These are phyloP conservation scores for Drosophila lacicola DNA, from an alignment of 2,888 invertebrate genomes.

Conservation along the genomic window DNA sequence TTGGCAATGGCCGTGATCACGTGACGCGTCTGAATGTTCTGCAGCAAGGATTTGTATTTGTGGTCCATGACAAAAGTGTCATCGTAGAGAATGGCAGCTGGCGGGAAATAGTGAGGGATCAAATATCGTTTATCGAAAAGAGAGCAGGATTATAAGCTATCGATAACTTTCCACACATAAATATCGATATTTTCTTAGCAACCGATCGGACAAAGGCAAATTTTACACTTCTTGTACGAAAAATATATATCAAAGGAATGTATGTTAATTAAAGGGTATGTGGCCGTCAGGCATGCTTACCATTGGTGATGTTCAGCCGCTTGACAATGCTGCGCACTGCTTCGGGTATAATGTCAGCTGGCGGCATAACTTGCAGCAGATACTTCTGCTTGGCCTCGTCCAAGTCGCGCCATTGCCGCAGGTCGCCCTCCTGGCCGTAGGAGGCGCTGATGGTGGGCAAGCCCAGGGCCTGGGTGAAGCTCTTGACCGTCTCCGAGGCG, in stretches of 20 bases:
- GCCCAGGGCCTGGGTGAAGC: conserved; percentile 91
- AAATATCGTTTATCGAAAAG: no score
- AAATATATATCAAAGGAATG: no score
- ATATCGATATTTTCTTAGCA: no score
- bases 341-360: conserved; percentile 93
- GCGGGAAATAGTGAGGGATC: no score
- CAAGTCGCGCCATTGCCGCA: conserved; percentile 92
- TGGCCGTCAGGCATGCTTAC: conserved; percentile 16
- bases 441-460: conserved; percentile 94
- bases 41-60: conserved; percentile 95
- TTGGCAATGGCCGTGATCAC: conserved; percentile 90
- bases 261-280: neutral
- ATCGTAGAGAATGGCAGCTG: conserved; percentile 94
- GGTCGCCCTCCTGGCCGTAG: conserved; percentile 91
- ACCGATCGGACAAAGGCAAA: no score
- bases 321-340: conserved; percentile 92
- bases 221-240: no score
- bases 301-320: conserved; percentile 94
- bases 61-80: conserved; percentile 96
- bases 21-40: conserved; percentile 95
- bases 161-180: no score
- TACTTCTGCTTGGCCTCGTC: conserved; percentile 90
- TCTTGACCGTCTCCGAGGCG: conserved; percentile 93
- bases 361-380: conserved; percentile 91
- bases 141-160: no score